Base-by-base conservation (phyloP, 1,140 invertebrate species). In the Andrena cerasifolii region DNA sequence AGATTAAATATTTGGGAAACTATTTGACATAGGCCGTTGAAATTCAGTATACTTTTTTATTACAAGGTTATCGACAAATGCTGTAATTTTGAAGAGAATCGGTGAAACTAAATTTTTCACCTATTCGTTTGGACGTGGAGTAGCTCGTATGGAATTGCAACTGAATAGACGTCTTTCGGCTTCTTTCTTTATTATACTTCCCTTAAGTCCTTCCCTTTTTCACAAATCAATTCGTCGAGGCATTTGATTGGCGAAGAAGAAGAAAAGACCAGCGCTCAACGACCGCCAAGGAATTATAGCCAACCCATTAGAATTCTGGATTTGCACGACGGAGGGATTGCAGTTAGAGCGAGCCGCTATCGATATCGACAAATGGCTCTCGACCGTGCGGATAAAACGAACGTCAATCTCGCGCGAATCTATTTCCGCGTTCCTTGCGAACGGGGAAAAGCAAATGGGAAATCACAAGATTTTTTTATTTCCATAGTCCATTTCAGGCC, bases 381-480 rank as follows among this genome's bases (percentile, higher is more conserved):
- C 62, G 73, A 62, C 62, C 79, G 53, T 73, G 53, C 80, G 65
- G 68, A 83, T 78, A 78, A 82, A 83, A 73, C 80, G 81, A 78
- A 81, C 75, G 80, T 83, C 81, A 73, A 78, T 83, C 62, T 82
- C 79, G 49, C 75, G 80, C 75, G 79, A n/a, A 83, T 82, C 80
- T 75, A 79, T 82, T 78, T 71, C 62, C 47, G 36, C 47, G 40
- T 33, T 49, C 33, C 51, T 63, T 40, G 49, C 70, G 31, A 21
- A 21, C 40, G 24, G 12, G 8, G 33, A 16, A 54, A 65, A 56
- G 74, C 65, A 78, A 78, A 83, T 78, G 62, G 74, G 43, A 49
- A 68, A 65, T 68, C 24, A 31, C 26, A 68, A 58, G 63, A 28
- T 31, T 67, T 67, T 77, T 83, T 67, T 43, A 58, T 67, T 77